Evolutionary conservation across 2,113 vertebrate species (phyloP), one percentile per base, ranked within the genome.

Genomic region (Laticauda colubrina): DNA sequence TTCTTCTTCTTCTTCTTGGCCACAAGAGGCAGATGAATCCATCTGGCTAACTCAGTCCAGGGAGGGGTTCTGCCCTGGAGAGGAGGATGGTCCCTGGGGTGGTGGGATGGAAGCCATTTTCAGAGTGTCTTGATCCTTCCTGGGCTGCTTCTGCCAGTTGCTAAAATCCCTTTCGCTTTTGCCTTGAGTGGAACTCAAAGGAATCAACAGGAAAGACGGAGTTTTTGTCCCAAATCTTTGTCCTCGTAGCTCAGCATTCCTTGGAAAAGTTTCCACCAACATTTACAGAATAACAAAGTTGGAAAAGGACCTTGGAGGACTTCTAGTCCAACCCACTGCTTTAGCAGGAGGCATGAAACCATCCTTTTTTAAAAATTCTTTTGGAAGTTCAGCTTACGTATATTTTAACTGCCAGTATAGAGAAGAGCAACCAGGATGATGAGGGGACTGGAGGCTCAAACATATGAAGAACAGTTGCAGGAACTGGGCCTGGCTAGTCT

Each of bases 151-250:
- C 93, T 94, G 93, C 93, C 95, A 97, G 95, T 94, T 91, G 94
- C 43, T 93, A 89, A 59, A 89, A 92, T 95, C 5, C 26, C 43
- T 95, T 92, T 53, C 86, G 81, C 94, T 96, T 96, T 92, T 92
- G 89, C 85, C 61, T 94, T 95, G 95, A 90, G 96, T 91, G 96
- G 95, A 93, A 92, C 0, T 56, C 85, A 94, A 95, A 95, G 43
- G 57, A 59, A 57, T 92, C 90, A 94, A 93, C 95, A 95, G 94
- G 94, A 96, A 93, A 93, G 94, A 96, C 95, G 92, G 91, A 57
- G 12, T 51, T 69, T 20, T 29, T 15, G 12, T 26, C 39, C 43
- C 21, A 15, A 18, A 75, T 15, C 2, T 3, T 75, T 75, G n/a
- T 81, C 69, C 15, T 81, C 7, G 15, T 8, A 8, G 34, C 69